These are phyloP conservation scores for Druon quercuslanigerum DNA, from an alignment of 1,140 invertebrate genomes.

Conservation along the genomic window DNA sequence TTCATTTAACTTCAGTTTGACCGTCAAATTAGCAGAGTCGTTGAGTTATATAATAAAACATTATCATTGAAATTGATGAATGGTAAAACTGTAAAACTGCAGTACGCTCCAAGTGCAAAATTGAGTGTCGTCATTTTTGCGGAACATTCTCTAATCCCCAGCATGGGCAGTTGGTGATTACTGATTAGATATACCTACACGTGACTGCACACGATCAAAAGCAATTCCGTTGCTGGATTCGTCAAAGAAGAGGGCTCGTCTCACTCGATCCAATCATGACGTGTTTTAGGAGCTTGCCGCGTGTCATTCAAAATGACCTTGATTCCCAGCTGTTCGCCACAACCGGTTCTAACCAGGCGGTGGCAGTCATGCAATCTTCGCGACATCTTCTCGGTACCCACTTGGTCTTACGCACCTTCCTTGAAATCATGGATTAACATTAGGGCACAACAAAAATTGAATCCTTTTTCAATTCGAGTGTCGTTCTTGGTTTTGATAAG, in stretches of 20 bases:
- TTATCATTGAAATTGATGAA: no score
- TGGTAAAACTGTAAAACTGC: no score
- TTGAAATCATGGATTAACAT: conserved; percentile 3
- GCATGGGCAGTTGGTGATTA: background rate
- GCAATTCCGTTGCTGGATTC: conserved; percentile 56
- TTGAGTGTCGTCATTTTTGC: no score
- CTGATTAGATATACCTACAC: background rate
- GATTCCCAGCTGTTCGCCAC: conserved; percentile 63
- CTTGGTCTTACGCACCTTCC: conserved; percentile 14
- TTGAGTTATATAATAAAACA: no score
- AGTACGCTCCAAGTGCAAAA: no score
- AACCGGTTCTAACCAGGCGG: conserved; percentile 24
- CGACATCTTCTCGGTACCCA: background rate
- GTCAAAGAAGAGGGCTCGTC: conserved; percentile 61
- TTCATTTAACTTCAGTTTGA: no score
- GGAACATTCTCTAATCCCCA: no score
- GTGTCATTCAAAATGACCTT: conserved; percentile 66
- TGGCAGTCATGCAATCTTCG: conserved; percentile 2
- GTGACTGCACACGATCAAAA: background rate
- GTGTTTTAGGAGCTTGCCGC: conserved; percentile 49
- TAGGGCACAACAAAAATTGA: background rate
- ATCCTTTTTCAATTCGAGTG: background rate
- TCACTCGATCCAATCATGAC: conserved; percentile 53
- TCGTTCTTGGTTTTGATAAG: background rate
- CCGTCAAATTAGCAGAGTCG: no score